Base-by-base conservation (phyloP, 2,113 vertebrate genomes). In the Lepidothrix coronata region DNA sequence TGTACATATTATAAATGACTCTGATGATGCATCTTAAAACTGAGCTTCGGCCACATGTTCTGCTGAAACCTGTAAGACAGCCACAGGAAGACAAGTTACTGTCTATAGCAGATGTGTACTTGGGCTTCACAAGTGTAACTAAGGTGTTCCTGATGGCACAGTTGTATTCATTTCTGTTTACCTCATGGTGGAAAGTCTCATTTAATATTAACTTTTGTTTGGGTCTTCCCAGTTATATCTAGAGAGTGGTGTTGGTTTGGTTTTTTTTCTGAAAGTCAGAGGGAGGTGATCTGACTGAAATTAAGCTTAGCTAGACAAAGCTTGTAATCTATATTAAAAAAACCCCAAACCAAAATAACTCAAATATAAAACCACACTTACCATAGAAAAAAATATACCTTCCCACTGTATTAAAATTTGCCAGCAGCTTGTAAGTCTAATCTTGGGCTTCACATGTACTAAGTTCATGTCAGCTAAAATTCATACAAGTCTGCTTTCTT, bases 201-300 rank as follows among this genome's bases (percentile, higher is more conserved):
- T 80, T 74, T 63, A 89, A 41, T 71, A 55, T 43, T 27, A 73
- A 71, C 9, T 5, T 5, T 75, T 55, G 10, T 39, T 14, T 74
- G 58, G 4, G 7, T 68, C 4, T 37, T 65, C 19, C 4, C 15
- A 30, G 18, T 30, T 75, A 31, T 21, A 68, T n/a, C 5, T 46
- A 68, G 25, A 76, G 8, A 66, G 14, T 43, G 12, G 2, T 9
- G 9, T 24, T 23, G 1, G 8, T 37, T 66, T 52, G 21, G 0
- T 6, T 66, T 66, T 84, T 84, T 30, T 44, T 8, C 15, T 65
- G 28, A 22, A 72, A 51, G 35, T 30, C 22, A 81, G 21, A 77
- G 11, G 31, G 63, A 51, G 22, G 4, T 49, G 23, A 51, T 82
- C 17, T 75, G 8, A 37, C 48, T 41, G 52, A 49, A 79, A 59